phyloP scores from a whole-genome alignment of 2,888 invertebrate species.

The Eurois occulta region DNA sequence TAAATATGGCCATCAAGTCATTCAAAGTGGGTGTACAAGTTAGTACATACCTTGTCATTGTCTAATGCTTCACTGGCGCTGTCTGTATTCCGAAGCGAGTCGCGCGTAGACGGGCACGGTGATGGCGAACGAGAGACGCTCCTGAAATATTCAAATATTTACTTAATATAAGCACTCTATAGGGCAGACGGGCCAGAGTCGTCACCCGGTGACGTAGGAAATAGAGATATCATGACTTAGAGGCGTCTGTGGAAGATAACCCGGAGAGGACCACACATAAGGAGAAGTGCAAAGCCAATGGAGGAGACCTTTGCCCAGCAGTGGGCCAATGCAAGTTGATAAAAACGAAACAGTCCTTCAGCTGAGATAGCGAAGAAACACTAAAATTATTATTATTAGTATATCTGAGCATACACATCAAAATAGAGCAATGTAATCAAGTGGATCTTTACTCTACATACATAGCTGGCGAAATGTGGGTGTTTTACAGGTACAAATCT shows the following conservation, averaged over 20 bases:
- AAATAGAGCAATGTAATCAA: not conserved
- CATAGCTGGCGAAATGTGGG: not conserved
- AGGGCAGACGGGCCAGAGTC: not conserved
- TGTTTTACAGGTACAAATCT: not conserved
- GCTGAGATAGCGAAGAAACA: not conserved
- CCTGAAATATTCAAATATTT: slow-evolving; percentile 75
- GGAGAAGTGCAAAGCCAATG: not conserved
- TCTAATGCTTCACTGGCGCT: slow-evolving; percentile 79
- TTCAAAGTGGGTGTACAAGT: not conserved
- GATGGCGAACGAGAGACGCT: slow-evolving; percentile 89
- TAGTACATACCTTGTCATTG: slow-evolving; percentile 81
- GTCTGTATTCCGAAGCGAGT: slow-evolving; percentile 80
- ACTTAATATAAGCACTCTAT: not conserved
- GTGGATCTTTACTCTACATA: too few relatives aligned
- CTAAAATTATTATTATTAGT: not conserved
- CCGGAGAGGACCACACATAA: too few relatives aligned
- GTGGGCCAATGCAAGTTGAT: not conserved
- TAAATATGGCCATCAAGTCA: not conserved
- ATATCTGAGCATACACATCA: not conserved
- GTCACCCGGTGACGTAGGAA: not conserved
- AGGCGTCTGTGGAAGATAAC: not conserved
- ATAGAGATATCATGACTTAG: not conserved
- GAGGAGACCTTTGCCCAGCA: not conserved
- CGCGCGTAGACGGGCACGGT: slow-evolving; percentile 84
- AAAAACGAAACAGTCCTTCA: not conserved